phyloP scores from a whole-genome alignment of 2,888 invertebrate species.

The Allolobophora icterica region DNA sequence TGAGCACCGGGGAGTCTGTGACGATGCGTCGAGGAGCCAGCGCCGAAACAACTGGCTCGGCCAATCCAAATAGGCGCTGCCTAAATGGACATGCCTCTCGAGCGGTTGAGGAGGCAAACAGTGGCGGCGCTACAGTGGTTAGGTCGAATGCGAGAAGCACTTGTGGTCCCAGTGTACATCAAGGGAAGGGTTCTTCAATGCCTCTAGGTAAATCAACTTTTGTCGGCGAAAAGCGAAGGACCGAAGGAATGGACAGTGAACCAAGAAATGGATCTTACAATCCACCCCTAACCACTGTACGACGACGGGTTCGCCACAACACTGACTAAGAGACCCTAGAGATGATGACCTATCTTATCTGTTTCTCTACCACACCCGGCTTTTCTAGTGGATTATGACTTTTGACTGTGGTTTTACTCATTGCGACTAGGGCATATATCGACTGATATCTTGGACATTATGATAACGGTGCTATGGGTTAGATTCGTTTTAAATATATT shows the following conservation, averaged over 20 bases:
- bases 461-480: no score
- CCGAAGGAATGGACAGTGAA: not conserved
- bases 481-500: no score
- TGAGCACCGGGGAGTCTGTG: not conserved
- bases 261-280: not conserved
- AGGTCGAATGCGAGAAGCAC: not conserved
- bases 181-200: not conserved
- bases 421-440: no score
- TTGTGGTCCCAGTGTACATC: not conserved
- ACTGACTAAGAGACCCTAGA: not conserved
- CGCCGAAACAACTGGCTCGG: not conserved
- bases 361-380: no score
- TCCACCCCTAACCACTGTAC: not conserved
- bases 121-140: not conserved
- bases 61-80: not conserved
- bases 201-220: not conserved
- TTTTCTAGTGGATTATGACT: no score
- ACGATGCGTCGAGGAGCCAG: not conserved
- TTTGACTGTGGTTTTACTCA: no score
- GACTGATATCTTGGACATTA: no score
- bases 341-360: no score
- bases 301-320: not conserved
- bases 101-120: not conserved
- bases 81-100: not conserved
- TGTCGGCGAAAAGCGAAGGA: not conserved